Evolutionary conservation across 1,140 invertebrate genomes (phyloP), one percentile per base, ranked within the genome.

Genomic region (Hycleus phaleratus): DNA sequence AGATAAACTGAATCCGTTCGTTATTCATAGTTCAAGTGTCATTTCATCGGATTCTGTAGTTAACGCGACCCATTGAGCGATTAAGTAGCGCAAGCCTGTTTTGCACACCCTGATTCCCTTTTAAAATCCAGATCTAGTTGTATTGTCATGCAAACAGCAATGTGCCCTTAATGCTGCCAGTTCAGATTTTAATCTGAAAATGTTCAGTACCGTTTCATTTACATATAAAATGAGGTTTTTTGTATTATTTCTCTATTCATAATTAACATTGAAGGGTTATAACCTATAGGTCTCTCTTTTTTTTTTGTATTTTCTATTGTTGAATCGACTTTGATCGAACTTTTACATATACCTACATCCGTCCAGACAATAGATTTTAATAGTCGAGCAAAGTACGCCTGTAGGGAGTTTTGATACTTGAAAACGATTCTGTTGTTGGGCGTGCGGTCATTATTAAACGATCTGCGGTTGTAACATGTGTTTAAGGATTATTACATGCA

Each of bases 11-110:
- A 32, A 32, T 32, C 18, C 32, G 32, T 32, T 32, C 32, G 32
- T 32, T 32, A 53, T 45, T 53, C n/a, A 7, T 5, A 53, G 25
- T 10, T 52, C 4, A 32, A 53, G 51, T 46, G 51, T 38, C 42
- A 43, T 53, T n/a, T 53, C n/a, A 43, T 11, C 51, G 26, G 51
- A 53, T 26, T 9, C 51, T 53, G 51, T 53, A 53, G 51, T 66
- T 66, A 64, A 64, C 55, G 60, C 64, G 62, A 60, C 50, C 57
- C 62, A 64, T 66, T 64, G 62, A 62, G 49, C 62, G 62, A 66
- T 66, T 66, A 66, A 62, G 60, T 26, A 57, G 38, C 58, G 56
- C 25, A 46, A 52, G 50, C 49, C 54, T 58, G 61, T 61, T 59
- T 57, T 63, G 32, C 32, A 32, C 61, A 59, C 64, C 64, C 64